phyloP scores from a whole-genome alignment of 1,140 invertebrate genomes.

The Trichonephila clavata region DNA sequence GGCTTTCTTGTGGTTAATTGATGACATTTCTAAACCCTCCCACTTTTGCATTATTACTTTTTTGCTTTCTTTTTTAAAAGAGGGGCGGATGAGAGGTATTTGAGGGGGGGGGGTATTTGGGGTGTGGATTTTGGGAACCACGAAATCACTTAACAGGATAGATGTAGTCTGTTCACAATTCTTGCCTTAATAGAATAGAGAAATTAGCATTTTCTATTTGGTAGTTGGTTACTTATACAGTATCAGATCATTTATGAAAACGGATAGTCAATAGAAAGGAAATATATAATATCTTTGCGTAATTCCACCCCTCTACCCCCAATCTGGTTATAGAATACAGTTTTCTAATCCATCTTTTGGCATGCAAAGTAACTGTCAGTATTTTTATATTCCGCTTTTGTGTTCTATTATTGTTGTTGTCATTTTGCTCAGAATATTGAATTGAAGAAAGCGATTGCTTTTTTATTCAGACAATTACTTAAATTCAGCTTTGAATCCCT shows the following conservation, averaged over 20 bases:
- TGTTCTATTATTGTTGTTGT: background rate
- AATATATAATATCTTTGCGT: background rate
- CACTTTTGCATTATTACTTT: conserved; percentile 58
- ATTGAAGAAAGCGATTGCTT: no score
- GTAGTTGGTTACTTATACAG: background rate
- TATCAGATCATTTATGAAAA: background rate
- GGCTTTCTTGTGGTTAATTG: conserved; percentile 66
- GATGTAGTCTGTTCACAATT: conserved; percentile 14
- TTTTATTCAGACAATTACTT: no score
- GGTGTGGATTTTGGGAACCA: background rate
- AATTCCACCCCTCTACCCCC: no score
- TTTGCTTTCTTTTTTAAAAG: background rate
- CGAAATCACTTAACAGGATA: conserved; percentile 51
- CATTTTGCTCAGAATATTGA: background rate
- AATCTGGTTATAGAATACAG: background rate
- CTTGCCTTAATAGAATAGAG: conserved; percentile 17
- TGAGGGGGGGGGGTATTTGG: background rate
- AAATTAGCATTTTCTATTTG: conserved; percentile 53
- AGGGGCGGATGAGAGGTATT: background rate
- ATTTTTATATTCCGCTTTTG: background rate
- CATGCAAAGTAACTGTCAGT: background rate
- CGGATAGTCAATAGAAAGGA: background rate
- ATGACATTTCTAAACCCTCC: conserved; percentile 56
- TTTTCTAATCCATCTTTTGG: background rate
- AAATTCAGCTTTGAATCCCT: no score